Evolutionary conservation across 2,113 vertebrate genomes (phyloP).

Genomic region (Scopus umbretta): DNA sequence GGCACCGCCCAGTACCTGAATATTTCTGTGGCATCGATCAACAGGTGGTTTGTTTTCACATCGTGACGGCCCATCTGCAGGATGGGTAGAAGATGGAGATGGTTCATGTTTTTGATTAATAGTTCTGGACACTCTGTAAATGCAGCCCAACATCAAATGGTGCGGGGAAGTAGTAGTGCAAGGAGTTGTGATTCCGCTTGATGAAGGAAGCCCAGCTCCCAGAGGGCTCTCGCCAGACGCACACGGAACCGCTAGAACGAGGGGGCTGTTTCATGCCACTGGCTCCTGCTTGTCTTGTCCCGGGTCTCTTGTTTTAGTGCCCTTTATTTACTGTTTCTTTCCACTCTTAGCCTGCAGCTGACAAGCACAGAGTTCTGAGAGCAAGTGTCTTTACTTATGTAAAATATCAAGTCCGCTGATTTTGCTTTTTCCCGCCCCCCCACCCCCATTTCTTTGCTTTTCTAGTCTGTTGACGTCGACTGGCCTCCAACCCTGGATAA

Average conservation of each 20-base stretch:
- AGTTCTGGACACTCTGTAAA: not conserved
- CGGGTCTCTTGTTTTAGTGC: not conserved
- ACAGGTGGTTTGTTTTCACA: not conserved
- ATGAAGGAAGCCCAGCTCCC: not conserved
- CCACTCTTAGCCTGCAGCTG: not conserved
- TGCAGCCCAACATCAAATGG: not conserved
- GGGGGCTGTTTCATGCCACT: not conserved
- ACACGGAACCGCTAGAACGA: fast-evolving
- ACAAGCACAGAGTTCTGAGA: not conserved
- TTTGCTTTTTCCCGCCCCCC: not conserved
- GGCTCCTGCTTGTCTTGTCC: not conserved
- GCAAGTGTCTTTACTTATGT: not conserved
- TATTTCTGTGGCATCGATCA: not conserved
- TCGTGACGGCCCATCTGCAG: fast-evolving
- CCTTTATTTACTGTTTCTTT: not conserved
- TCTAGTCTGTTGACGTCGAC: slow-evolving; percentile 94
- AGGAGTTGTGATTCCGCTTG: not conserved
- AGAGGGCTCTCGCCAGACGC: not conserved
- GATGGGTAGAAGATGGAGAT: not conserved
- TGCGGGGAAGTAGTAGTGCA: not conserved
- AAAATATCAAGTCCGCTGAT: not conserved
- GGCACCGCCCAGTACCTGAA: not conserved
- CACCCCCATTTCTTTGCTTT: not conserved
- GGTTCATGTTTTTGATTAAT: not conserved
- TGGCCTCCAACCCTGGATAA: slow-evolving; percentile 91